Base-by-base conservation (phyloP, 2,113 vertebrate species). In the Ellobius talpinus region DNA sequence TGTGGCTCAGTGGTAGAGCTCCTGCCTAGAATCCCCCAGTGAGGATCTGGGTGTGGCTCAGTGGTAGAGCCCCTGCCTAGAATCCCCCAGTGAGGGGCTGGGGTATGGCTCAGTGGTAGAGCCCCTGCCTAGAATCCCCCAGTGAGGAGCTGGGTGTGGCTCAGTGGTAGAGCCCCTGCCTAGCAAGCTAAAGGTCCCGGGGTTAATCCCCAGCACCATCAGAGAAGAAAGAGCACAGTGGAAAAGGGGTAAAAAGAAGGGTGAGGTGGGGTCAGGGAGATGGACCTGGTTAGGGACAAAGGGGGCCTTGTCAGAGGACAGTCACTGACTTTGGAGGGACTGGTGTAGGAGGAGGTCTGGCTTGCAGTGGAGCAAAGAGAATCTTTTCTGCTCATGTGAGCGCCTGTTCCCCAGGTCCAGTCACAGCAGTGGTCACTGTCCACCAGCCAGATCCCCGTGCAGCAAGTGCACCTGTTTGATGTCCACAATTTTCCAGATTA, bases 391-490 rank as follows among this genome's bases (percentile, higher is more conserved):
- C 47, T 11, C 7, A 26, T 7, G 26, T 66, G 84, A 29, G 36
- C 1, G 0, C 17, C 70, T 21, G 14, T 61, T 6, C 42, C 29
- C 45, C 70, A 99, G 99, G 99, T 99, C n/a, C 97, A 99, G 82
- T 99, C 99, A 0, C 99, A 99, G 91, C 99, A 98, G 0, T 99
- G 99, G 99, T 98, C 98, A 21, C 98, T 99, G 77, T 99, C 99
- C 66, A 99, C 99, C 96, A 99, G 99, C 98, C 99, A 99, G 98
- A 99, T 99, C 87, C 98, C 99, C 0, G 90, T 99, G 47, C 99
- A 99, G 98, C 99, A 99, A 95, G 91, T 96, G 78, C 99, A 99
- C 92, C 98, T 99, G 87, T 99, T 99, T 94, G 99, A 99, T 79
- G 72, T 99, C 23, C 98, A 99, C 79, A 99, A 99, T 96, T 98